Evolutionary conservation across 2,888 invertebrate species (phyloP).

Genomic region (Nasonovia ribisnigri): DNA sequence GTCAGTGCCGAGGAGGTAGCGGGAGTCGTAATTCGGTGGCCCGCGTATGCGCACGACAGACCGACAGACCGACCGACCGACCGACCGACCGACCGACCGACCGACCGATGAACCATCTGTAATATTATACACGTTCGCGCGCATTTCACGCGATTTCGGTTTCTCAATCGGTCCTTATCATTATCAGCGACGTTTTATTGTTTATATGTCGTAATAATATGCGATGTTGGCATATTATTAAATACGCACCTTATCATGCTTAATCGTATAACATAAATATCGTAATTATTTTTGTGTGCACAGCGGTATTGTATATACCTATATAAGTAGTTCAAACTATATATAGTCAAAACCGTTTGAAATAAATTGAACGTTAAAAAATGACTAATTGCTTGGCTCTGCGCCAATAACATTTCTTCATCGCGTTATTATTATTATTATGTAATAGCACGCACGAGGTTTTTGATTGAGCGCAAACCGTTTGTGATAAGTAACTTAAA

Average conservation of each 20-base stretch:
- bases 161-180: not conserved
- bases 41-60: too few relatives aligned
- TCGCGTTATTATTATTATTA: constrained; percentile 1
- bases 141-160: not conserved
- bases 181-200: not conserved
- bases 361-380: constrained; percentile 55
- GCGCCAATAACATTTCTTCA: constrained; percentile 41
- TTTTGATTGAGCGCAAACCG: constrained; percentile 25
- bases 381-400: constrained; percentile 37
- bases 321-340: constrained; percentile 14
- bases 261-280: not conserved
- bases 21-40: not conserved
- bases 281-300: not conserved
- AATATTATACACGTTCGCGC: not conserved
- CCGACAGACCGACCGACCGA: not conserved
- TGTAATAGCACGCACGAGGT: constrained; percentile 44
- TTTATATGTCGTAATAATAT: not conserved
- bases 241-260: not conserved
- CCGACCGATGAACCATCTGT: not conserved
- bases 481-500: constrained; percentile 30
- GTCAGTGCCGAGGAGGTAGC: not conserved
- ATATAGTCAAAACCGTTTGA: not conserved
- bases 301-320: not conserved
- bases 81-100: not conserved
- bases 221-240: not conserved